These are phyloP conservation scores for Drosophila meridiana DNA, from an alignment of 2,888 invertebrate species.

Conservation along the genomic window DNA sequence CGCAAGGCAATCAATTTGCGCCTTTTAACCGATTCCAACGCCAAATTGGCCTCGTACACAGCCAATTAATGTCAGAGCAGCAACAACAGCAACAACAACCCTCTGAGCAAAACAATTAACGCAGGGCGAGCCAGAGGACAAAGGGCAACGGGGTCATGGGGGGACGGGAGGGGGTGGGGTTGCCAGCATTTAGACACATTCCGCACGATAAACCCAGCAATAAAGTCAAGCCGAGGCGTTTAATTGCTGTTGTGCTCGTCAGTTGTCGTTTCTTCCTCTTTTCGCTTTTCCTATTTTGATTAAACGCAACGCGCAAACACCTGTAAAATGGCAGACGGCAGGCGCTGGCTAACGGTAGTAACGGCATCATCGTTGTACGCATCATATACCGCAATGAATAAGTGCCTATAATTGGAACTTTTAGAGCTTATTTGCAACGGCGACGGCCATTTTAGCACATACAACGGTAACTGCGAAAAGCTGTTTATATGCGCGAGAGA, in stretches of 20 bases:
- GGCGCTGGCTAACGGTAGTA: conserved; percentile 16
- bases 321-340: conserved; percentile 24
- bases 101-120: conserved; percentile 56
- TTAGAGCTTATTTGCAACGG: conserved; percentile 49
- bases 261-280: conserved; percentile 30
- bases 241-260: conserved; percentile 77
- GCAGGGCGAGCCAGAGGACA: conserved; percentile 8
- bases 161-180: neutral
- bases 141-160: conserved; percentile 4
- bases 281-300: conserved; percentile 45
- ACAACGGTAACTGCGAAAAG: conserved; percentile 31
- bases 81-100: conserved; percentile 31
- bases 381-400: conserved; percentile 79
- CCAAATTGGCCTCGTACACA: conserved; percentile 75
- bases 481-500: conserved; percentile 13
- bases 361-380: conserved; percentile 63
- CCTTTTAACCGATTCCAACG: conserved; percentile 67
- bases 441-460: conserved; percentile 60
- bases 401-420: conserved; percentile 79
- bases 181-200: conserved; percentile 40
- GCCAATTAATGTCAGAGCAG: conserved; percentile 76
- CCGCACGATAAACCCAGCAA: conserved; percentile 76
- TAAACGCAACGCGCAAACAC: conserved; percentile 53
- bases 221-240: conserved; percentile 76
- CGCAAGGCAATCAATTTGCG: conserved; percentile 82